A percentile compares a stretch with the other conserved stretches of the same genome.
Evolutionary conservation across 2,797 vertebrate species (phyloP).

Genomic region (Neoniphon sammara): DNA sequence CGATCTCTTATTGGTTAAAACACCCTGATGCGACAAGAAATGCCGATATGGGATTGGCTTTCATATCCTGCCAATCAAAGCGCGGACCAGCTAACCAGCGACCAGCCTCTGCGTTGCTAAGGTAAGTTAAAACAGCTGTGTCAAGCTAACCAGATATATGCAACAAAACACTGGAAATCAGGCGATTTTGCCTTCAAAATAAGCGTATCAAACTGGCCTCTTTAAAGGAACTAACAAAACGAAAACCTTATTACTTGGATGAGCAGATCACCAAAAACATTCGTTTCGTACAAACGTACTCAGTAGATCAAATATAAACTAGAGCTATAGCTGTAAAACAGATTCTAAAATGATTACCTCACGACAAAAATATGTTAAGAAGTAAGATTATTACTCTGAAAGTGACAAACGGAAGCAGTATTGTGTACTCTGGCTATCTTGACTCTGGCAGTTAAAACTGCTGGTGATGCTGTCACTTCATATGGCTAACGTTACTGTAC

Average conservation of each 20-base stretch:
- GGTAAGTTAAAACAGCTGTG: constrained; percentile 77
- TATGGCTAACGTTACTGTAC: constrained; percentile 62
- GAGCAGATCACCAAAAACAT: neutral
- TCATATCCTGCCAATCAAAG: constrained; percentile 57
- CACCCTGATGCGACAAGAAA: constrained; percentile 54
- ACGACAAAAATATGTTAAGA: neutral
- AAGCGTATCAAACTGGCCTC: constrained; percentile 4
- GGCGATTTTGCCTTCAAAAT: constrained; percentile 19
- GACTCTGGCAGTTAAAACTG: constrained; percentile 48
- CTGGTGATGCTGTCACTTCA: constrained; percentile 69
- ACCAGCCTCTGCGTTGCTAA: constrained; percentile 80
- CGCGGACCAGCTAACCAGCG: constrained; percentile 46
- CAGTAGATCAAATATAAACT: neutral
- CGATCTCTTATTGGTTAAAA: constrained; percentile 68
- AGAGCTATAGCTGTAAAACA: neutral
- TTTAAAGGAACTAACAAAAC: too few species aligned
- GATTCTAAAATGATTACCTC: neutral
- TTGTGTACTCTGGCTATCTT: neutral
- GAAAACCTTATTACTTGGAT: neutral
- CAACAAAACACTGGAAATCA: too few species aligned
- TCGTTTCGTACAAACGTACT: neutral
- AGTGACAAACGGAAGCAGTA: rapidly evolving
- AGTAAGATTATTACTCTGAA: constrained; percentile 48
- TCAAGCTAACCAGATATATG: neutral
- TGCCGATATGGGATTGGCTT: constrained; percentile 63